Evolutionary conservation across 2,113 vertebrate species (phyloP).

Genomic region (Girardinichthys multiradiatus): DNA sequence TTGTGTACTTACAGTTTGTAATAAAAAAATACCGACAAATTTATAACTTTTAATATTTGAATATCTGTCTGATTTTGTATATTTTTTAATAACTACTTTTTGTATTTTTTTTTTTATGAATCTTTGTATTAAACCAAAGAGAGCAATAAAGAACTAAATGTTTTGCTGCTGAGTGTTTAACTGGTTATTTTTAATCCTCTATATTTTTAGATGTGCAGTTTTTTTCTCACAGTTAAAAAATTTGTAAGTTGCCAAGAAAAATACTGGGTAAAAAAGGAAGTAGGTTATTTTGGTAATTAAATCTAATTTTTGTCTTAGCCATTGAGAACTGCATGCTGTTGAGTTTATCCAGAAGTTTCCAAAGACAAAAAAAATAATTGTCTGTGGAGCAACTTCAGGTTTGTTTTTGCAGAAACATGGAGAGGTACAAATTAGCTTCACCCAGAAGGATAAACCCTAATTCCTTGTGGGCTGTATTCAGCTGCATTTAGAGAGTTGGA

Average conservation of each 20-base stretch:
- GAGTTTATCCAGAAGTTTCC: neutral
- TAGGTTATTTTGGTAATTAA: no score
- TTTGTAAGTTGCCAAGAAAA: no score
- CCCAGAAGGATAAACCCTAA: neutral
- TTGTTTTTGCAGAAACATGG: neutral
- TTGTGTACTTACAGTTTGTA: constrained; percentile 32
- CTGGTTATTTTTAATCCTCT: neutral
- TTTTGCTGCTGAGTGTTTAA: constrained; percentile 22
- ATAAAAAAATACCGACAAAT: constrained; percentile 11
- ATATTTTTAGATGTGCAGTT: neutral
- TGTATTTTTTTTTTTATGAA: constrained; percentile 62
- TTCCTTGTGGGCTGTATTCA: neutral
- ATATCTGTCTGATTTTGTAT: constrained; percentile 70
- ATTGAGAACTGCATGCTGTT: neutral
- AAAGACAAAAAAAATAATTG: neutral
- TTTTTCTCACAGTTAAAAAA: neutral
- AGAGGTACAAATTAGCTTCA: neutral
- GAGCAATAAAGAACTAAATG: constrained; percentile 66
- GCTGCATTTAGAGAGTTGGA: constrained; percentile 39
- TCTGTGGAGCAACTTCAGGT: neutral
- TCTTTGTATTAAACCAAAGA: constrained; percentile 56
- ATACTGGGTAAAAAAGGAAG: no score
- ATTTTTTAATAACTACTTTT: constrained; percentile 67
- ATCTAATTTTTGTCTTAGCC: neutral
- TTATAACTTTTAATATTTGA: constrained; percentile 58